These are phyloP conservation scores for Pseudomyrmex sp. DNA, from an alignment of 1,140 invertebrate species.

Conservation along the genomic window DNA sequence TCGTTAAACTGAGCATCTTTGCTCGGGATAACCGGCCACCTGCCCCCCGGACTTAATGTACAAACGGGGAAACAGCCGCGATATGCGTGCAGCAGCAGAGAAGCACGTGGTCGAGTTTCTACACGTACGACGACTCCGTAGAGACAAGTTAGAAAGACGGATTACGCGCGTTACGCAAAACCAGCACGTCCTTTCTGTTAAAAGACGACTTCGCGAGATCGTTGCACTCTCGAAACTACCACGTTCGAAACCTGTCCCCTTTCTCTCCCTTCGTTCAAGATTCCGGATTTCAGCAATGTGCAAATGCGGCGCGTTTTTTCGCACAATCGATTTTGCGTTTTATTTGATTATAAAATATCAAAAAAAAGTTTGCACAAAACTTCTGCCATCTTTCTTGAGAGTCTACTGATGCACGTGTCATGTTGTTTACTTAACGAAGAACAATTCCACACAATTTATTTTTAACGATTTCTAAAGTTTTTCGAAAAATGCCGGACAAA, in stretches of 20 bases:
- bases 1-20: conserved; percentile 76
- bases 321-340: conserved; percentile 1
- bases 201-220: conserved; percentile 55
- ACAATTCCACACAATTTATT: no score
- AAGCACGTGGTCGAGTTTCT: conserved; percentile 51
- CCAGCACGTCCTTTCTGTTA: conserved; percentile 57
- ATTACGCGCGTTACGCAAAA: conserved; percentile 46
- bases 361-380: no score
- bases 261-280: no score
- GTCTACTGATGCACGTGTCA: no score
- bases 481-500: no score
- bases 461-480: no score
- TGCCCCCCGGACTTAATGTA: conserved; percentile 56
- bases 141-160: conserved; percentile 48
- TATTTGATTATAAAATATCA: no score
- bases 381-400: no score
- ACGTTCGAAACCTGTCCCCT: no score
- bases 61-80: not conserved
- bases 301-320: not conserved
- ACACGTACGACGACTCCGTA: not conserved
- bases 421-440: no score
- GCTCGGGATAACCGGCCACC: conserved; percentile 74
- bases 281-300: no score
- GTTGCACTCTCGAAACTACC: conserved; percentile 10
- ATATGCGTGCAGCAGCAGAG: not conserved